Evolutionary conservation across 2,797 vertebrate genomes (phyloP).

Genomic region (Acanthis flammea): DNA sequence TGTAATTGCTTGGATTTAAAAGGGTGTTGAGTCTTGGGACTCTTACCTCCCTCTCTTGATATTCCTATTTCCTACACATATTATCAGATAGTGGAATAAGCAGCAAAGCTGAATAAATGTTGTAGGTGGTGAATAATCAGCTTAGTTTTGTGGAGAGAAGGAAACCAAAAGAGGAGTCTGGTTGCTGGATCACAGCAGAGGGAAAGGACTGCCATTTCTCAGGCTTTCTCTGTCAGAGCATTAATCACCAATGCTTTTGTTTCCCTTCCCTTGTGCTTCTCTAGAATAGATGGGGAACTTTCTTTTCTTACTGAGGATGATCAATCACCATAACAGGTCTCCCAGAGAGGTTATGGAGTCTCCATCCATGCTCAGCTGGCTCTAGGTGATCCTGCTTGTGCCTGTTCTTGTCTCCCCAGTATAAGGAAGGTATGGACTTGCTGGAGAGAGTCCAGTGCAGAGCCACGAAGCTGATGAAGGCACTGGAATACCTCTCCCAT

Average conservation of each 20-base stretch:
- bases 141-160: background rate
- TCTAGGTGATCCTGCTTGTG: background rate
- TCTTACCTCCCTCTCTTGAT: background rate
- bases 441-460: background rate
- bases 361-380: background rate
- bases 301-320: background rate
- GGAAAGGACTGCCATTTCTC: background rate
- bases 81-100: background rate
- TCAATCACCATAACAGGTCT: background rate
- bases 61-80: background rate
- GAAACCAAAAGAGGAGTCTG: background rate
- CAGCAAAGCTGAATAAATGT: background rate
- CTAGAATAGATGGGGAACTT: background rate
- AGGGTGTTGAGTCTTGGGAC: background rate
- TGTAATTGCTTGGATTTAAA: background rate
- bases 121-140: background rate
- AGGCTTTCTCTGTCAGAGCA: background rate
- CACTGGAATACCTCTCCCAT: accelerated
- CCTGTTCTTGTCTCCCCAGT: background rate
- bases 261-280: background rate
- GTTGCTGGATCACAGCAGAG: background rate
- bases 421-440: background rate
- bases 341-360: background rate
- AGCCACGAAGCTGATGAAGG: background rate
- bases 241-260: background rate